phyloP scores from a whole-genome alignment of 2,888 invertebrate genomes.

The Argyresthia albistria region DNA sequence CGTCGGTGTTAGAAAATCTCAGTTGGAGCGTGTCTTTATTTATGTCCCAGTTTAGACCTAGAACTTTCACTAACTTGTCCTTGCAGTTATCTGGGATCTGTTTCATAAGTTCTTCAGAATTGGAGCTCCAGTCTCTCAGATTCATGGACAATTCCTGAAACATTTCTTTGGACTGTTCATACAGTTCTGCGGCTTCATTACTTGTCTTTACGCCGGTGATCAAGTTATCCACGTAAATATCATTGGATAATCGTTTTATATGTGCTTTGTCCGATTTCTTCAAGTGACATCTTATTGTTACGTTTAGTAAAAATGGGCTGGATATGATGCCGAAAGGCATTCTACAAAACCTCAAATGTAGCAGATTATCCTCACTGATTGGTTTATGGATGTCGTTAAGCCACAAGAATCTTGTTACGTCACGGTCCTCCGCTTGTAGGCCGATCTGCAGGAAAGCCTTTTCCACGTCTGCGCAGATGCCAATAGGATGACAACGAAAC shows the following conservation, averaged over 20 bases:
- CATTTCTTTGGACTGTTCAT: background rate
- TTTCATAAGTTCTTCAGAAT: background rate
- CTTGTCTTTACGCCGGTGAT: background rate
- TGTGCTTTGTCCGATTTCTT: background rate
- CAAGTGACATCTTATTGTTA: background rate
- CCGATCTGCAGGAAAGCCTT: background rate
- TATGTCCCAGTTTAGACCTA: background rate
- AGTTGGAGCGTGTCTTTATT: background rate
- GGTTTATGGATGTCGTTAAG: background rate
- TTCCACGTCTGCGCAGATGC: background rate
- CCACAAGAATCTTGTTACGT: slow-evolving; percentile 5
- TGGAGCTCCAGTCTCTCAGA: background rate
- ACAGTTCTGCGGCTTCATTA: background rate
- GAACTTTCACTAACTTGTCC: background rate
- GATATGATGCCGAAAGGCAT: background rate
- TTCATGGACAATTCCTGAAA: background rate
- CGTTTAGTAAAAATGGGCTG: background rate
- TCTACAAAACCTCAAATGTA: background rate
- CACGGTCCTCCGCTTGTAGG: slow-evolving; percentile 2
- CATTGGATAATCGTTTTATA: background rate
- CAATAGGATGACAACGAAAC: background rate
- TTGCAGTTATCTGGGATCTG: background rate
- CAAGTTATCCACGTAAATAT: background rate
- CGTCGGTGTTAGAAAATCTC: background rate
- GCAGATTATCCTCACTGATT: background rate